Conservation (phyloP, 2,113 vertebrate genomes). For the Cercocebus atys region DNA sequence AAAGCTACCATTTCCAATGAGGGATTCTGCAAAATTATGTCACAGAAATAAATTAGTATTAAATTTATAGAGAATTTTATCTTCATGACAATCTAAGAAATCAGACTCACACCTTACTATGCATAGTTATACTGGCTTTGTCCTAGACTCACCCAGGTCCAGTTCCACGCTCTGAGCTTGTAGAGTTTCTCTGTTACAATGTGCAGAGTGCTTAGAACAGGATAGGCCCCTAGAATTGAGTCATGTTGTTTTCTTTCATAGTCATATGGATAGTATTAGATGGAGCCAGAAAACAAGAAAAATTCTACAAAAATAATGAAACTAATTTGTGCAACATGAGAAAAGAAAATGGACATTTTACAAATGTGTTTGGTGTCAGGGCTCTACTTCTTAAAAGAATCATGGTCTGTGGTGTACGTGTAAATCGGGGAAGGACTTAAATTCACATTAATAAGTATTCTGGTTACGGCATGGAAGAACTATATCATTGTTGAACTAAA, state of each 20-base stretch:
- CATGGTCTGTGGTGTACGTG: neutral
- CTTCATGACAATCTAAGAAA: neutral
- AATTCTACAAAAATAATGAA: conserved; percentile 37
- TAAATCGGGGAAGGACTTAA: conserved; percentile 1
- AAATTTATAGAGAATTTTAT: neutral
- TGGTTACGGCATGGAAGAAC: neutral
- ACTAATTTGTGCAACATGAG: neutral
- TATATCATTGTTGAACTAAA: conserved; percentile 11
- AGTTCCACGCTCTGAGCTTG: neutral
- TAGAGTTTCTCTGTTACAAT: neutral
- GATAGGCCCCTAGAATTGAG: neutral
- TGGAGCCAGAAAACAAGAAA: neutral
- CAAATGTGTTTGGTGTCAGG: neutral
- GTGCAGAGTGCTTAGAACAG: neutral
- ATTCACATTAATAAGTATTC: neutral
- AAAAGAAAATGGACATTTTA: conserved; percentile 3
- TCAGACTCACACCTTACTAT: neutral
- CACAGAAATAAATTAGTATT: neutral
- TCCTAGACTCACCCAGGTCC: neutral
- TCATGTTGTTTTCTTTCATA: neutral
- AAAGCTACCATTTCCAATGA: neutral
- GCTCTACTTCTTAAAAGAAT: conserved; percentile 1
- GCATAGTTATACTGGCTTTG: neutral
- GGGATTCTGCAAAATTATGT: neutral
- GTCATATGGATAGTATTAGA: neutral